These are phyloP conservation scores for Notodromas monacha DNA, from an alignment of 2,888 invertebrate species.

Conservation along the genomic window DNA sequence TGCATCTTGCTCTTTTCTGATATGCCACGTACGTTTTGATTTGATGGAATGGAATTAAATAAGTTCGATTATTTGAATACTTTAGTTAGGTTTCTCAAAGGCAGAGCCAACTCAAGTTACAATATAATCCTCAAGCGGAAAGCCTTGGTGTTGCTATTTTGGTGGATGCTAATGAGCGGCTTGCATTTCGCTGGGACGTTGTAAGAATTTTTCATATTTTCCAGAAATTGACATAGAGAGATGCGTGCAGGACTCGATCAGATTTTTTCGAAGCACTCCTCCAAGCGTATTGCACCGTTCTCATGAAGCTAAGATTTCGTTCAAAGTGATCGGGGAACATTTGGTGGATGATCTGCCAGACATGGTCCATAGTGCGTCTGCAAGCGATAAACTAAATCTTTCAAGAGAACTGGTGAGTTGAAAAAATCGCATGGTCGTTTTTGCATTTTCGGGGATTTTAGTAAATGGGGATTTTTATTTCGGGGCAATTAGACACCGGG, in stretches of 20 bases:
- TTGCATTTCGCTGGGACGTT: no score
- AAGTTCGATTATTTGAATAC: slow-evolving; percentile 5
- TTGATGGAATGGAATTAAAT: neutral
- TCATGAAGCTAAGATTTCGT: slow-evolving; percentile 25
- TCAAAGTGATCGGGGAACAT: neutral
- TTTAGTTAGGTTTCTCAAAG: neutral
- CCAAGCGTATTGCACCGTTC: slow-evolving; percentile 53
- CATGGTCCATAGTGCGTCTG: no score
- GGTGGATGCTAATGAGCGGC: no score
- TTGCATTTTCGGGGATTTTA: no score
- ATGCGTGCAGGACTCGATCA: slow-evolving; percentile 56
- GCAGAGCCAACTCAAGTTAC: no score
- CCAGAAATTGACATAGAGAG: slow-evolving; percentile 66
- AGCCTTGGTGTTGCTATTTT: no score
- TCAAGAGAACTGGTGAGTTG: no score
- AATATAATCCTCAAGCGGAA: no score
- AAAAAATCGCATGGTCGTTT: no score
- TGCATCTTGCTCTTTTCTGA: slow-evolving; percentile 95
- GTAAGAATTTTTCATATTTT: slow-evolving; percentile 9
- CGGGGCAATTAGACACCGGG: no score
- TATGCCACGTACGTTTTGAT: slow-evolving; percentile 26
- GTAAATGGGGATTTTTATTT: no score
- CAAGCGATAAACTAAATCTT: no score
- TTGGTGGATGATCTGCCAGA: neutral
- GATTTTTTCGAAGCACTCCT: slow-evolving; percentile 52